phyloP scores from a whole-genome alignment of 2,113 vertebrate genomes.

The Holacanthus passer region DNA sequence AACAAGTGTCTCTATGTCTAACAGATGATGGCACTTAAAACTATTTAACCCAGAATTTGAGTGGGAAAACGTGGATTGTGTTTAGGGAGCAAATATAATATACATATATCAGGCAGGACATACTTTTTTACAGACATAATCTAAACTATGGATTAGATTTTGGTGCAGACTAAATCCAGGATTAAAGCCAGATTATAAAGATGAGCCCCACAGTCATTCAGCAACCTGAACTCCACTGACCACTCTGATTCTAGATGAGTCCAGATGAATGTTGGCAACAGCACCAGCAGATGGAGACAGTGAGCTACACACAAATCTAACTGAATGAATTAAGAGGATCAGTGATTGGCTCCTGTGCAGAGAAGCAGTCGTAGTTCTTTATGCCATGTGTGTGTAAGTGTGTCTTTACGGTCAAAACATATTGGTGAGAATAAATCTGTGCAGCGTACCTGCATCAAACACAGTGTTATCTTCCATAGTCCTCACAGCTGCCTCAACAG shows the following conservation, averaged over 20 bases:
- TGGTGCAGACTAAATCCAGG: neutral
- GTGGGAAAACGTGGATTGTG: neutral
- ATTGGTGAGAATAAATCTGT: neutral
- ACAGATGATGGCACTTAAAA: neutral
- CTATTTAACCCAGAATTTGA: neutral
- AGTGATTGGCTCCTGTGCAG: neutral
- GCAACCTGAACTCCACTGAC: neutral
- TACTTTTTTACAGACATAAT: neutral
- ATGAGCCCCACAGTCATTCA: neutral
- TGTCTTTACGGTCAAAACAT: neutral
- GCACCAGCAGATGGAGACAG: conserved; percentile 66
- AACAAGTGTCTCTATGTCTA: too few species aligned
- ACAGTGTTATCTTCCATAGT: conserved; percentile 78
- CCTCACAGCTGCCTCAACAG: conserved; percentile 79
- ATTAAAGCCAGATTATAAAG: conserved; percentile 1
- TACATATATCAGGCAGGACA: neutral
- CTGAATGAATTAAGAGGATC: neutral
- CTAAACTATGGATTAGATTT: conserved; percentile 4
- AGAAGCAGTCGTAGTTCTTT: neutral
- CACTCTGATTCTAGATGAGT: neutral
- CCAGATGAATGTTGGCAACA: neutral
- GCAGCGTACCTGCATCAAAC: conserved; percentile 76
- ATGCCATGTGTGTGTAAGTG: neutral
- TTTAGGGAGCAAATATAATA: neutral
- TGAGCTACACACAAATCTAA: neutral